Conservation (phyloP, 2,888 invertebrate species). For the Lithosia quadra region DNA sequence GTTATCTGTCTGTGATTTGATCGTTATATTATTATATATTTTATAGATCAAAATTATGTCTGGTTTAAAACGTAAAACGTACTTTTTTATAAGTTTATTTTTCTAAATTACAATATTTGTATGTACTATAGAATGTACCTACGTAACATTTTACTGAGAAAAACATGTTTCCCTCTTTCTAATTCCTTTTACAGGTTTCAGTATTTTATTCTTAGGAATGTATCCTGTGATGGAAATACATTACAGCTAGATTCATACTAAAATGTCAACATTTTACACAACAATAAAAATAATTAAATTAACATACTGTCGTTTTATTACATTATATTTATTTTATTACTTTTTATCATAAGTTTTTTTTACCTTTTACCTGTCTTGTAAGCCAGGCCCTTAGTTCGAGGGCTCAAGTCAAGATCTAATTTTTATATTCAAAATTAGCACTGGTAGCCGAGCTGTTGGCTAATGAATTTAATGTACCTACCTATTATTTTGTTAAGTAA, state of each 20-base stretch:
- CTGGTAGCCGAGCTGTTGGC: too few relatives aligned
- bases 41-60: neutral
- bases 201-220: neutral
- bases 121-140: neutral
- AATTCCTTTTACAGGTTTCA: too few relatives aligned
- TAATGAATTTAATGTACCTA: too few relatives aligned
- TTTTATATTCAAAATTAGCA: too few relatives aligned
- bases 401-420: too few relatives aligned
- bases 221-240: neutral
- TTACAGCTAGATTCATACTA: neutral
- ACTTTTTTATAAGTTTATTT: neutral
- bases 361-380: too few relatives aligned
- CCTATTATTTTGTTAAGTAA: too few relatives aligned
- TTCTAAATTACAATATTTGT: neutral
- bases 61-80: neutral
- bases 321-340: neutral
- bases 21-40: neutral
- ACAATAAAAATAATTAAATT: neutral
- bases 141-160: neutral
- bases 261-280: neutral
- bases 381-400: too few relatives aligned
- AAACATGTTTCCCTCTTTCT: neutral
- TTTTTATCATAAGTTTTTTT: too few relatives aligned
- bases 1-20: neutral
- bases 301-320: neutral